Conservation (phyloP, 2,113 vertebrate species). For the Lasiurus borealis region DNA sequence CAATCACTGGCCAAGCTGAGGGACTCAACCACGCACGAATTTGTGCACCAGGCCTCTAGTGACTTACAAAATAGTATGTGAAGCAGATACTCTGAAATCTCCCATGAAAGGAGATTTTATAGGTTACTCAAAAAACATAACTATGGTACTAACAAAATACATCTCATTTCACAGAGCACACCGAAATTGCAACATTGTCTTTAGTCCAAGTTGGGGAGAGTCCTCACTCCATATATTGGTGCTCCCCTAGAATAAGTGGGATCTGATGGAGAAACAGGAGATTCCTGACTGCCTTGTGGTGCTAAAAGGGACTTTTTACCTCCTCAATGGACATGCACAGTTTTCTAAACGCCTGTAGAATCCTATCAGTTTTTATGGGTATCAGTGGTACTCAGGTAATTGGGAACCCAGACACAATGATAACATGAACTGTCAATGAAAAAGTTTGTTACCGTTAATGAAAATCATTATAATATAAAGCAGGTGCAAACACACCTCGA, state of each 20-base stretch:
- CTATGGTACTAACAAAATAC: neutral
- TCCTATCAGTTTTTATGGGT: neutral
- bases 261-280: neutral
- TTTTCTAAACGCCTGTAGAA: neutral
- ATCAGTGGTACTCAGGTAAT: neutral
- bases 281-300: neutral
- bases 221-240: neutral
- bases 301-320: neutral
- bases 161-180: neutral
- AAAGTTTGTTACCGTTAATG: neutral
- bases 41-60: no score
- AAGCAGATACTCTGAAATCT: neutral
- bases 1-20: no score
- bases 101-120: neutral
- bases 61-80: neutral
- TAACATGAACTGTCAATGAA: neutral
- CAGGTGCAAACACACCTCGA: neutral
- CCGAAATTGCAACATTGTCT: neutral
- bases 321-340: neutral
- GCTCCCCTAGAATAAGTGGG: neutral
- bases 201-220: no score
- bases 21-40: no score
- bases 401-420: neutral
- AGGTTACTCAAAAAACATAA: constrained; percentile 35
- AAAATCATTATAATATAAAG: neutral